phyloP scores from a whole-genome alignment of 2,113 vertebrate species.

The Myotis brandtii region DNA sequence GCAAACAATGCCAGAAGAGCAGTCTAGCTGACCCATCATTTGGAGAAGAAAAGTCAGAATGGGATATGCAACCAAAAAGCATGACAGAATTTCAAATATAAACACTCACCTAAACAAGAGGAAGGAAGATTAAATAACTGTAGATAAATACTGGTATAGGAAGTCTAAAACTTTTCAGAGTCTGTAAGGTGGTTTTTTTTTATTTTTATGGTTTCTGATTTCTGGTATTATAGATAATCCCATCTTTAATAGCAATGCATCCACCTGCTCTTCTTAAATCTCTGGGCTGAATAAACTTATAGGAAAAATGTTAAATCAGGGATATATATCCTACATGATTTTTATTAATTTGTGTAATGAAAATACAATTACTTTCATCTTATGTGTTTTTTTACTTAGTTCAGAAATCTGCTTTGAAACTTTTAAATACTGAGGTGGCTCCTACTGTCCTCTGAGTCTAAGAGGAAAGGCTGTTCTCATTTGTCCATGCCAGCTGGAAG shows the following conservation, averaged over 20 bases:
- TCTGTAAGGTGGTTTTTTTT: background rate
- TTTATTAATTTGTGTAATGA: background rate
- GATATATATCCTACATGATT: background rate
- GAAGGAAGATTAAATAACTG: background rate
- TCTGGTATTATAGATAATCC: background rate
- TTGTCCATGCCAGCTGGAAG: background rate
- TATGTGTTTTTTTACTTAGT: background rate
- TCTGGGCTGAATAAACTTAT: background rate
- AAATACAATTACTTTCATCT: background rate
- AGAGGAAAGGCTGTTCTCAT: background rate
- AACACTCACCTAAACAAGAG: background rate
- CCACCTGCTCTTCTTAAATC: background rate
- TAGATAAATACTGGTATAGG: background rate
- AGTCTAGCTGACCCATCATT: background rate
- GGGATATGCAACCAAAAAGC: background rate
- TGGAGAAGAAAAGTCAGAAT: background rate
- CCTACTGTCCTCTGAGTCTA: background rate
- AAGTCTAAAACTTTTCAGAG: background rate
- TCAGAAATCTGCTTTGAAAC: background rate
- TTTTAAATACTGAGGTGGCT: background rate
- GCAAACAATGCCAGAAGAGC: background rate
- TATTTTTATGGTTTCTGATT: background rate
- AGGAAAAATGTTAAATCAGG: background rate
- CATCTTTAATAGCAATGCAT: background rate
- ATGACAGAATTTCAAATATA: constrained; percentile 1